These are phyloP conservation scores for Mythimna pallens DNA, from an alignment of 2,888 invertebrate species.

Conservation along the genomic window DNA sequence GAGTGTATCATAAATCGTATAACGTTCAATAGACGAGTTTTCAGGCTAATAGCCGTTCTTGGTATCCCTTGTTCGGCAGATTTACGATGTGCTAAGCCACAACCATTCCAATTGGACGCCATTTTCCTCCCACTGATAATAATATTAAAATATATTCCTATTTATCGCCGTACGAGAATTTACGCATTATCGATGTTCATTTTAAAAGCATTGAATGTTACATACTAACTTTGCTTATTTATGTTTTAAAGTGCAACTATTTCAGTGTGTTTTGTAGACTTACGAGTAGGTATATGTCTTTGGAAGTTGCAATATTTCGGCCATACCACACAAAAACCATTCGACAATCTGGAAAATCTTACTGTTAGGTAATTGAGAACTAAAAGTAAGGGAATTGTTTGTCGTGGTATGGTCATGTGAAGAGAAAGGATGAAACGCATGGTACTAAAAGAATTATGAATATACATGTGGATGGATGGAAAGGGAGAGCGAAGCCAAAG, in stretches of 20 bases:
- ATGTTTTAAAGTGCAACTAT: slow-evolving; percentile 15
- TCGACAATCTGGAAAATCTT: neutral
- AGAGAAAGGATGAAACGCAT: no score
- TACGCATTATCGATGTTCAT: slow-evolving; percentile 20
- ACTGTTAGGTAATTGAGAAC: no score
- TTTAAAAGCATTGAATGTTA: slow-evolving; percentile 17
- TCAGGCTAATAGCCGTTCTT: slow-evolving; percentile 73
- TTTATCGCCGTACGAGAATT: slow-evolving; percentile 42
- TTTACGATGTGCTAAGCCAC: slow-evolving; percentile 82
- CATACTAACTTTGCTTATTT: neutral
- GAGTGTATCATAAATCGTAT: slow-evolving; percentile 60
- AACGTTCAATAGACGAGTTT: slow-evolving; percentile 69
- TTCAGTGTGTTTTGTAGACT: no score
- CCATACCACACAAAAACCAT: neutral
- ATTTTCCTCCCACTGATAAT: slow-evolving; percentile 49
- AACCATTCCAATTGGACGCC: slow-evolving; percentile 70
- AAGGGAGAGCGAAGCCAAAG: no score
- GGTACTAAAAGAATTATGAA: no score
- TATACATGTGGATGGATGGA: no score
- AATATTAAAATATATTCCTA: slow-evolving; percentile 55
- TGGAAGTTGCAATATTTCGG: neutral
- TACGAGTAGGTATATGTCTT: no score
- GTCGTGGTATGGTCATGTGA: no score
- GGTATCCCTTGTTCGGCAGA: slow-evolving; percentile 75
- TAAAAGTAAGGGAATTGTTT: no score